These are phyloP conservation scores for Rana temporaria DNA, from an alignment of 2,113 vertebrate genomes.

Conservation along the genomic window DNA sequence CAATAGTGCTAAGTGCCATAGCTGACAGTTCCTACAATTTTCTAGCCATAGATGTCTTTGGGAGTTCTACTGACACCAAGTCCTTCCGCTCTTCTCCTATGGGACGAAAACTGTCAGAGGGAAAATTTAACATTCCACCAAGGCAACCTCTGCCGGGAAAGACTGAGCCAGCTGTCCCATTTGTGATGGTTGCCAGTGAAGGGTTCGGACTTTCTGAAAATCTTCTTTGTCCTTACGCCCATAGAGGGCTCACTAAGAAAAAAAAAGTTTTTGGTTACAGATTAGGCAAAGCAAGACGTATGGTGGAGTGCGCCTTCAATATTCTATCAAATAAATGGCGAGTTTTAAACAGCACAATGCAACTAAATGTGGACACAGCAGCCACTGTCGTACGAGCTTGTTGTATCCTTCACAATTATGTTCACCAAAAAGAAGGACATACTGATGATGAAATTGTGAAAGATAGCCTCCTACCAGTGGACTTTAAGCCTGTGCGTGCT, in stretches of 20 bases:
- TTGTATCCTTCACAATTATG: constrained; percentile 8
- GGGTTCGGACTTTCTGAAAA: not conserved
- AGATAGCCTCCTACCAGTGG: too few relatives aligned
- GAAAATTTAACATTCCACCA: not conserved
- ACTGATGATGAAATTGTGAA: not conserved
- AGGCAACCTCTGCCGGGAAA: not conserved
- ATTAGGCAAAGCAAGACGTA: not conserved
- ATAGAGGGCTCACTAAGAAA: not conserved
- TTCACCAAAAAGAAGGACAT: not conserved
- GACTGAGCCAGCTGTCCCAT: not conserved
- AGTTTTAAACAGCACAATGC: not conserved
- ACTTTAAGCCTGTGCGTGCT: too few relatives aligned
- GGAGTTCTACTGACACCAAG: not conserved
- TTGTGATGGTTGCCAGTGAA: not conserved
- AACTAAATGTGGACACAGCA: not conserved
- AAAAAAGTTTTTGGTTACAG: constrained; percentile 4
- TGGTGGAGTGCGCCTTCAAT: not conserved
- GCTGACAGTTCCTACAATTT: not conserved
- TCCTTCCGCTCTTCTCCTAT: not conserved
- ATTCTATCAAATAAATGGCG: constrained; percentile 1
- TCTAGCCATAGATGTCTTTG: not conserved
- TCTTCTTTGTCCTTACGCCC: not conserved
- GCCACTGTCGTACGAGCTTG: not conserved
- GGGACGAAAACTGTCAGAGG: not conserved
- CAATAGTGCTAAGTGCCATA: not conserved